A percentile compares a stretch with the other conserved stretches of the same genome.
These are phyloP conservation scores for Pycnomerus fuliginosus DNA, from an alignment of 2,888 invertebrate genomes.

Conservation along the genomic window DNA sequence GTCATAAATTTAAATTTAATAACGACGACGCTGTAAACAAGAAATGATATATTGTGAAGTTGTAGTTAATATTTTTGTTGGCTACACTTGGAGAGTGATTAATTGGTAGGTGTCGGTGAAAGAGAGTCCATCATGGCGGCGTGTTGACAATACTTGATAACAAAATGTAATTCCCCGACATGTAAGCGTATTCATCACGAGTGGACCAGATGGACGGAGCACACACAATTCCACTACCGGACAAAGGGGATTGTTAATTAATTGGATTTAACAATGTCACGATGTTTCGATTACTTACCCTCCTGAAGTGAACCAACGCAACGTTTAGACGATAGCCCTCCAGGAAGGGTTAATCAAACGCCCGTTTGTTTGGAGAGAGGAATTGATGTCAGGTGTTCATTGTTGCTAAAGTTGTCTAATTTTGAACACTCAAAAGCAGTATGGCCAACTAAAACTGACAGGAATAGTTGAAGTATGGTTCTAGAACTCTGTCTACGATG, in stretches of 20 bases:
- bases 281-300: no score
- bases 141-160: slow-evolving; percentile 10
- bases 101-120: slow-evolving; percentile 30
- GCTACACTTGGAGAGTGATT: slow-evolving; percentile 27
- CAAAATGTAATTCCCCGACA: slow-evolving; percentile 7
- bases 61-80: slow-evolving; percentile 28
- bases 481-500: no score
- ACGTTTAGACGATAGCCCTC: no score
- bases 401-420: no score
- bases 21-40: slow-evolving; percentile 42
- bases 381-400: no score
- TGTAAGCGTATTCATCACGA: slow-evolving; percentile 2
- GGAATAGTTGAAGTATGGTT: no score
- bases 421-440: no score
- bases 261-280: no score
- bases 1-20: slow-evolving; percentile 48
- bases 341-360: no score
- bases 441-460: no score
- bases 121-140: slow-evolving; percentile 2
- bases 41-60: slow-evolving; percentile 35
- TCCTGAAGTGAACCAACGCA: no score
- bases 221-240: slow-evolving; percentile 1
- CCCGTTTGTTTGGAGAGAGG: no score
- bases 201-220: not conserved
- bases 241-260: slow-evolving; percentile 7